Base-by-base conservation (phyloP, 1,140 invertebrate species). In the Philaenus spumarius region DNA sequence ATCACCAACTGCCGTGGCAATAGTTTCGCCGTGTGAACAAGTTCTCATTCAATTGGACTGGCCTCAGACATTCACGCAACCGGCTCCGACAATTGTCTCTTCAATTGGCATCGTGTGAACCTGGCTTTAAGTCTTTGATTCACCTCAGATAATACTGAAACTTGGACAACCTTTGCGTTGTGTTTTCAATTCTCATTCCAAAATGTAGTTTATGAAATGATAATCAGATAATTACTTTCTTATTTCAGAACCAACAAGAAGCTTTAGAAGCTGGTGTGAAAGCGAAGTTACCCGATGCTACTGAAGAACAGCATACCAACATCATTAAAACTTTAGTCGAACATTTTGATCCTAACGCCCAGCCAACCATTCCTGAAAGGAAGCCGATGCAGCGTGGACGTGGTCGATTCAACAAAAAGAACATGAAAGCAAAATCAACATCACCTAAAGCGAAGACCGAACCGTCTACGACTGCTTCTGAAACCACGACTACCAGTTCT, bases 241-340 rank as follows among this genome's bases (percentile, higher is more conserved):
- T n/a, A n/a, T n/a, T n/a, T n/a, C 30, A 54, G 52, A 45, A 55
- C 14, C 46, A 54, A 19, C 37, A 50, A 50, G 59, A 56, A 11
- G 34, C 45, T 39, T 60, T 60, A 12, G 47, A 60, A 30, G 59
- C 55, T 9, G 34, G 42, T 17, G 11, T 60, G n/a, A 60, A 55
- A 47, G 46, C 24, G 7, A 60, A 60, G 23, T 46, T 60, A 26
- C 20, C 34, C 0, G 59, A 56, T 37, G 34, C 48, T 12, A 37
- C 39, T 26, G 53, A 60, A 39, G 59, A 60, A 5, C 52, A 60
- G 12, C 43, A 47, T 17, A 47, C 55, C 47, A 19, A 56, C 4
- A 46, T 60, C 37, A 23, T 45, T 26, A 50, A 34, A 11, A 48
- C 24, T 37, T 26, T 60, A n/a, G 26, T 54, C 15, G 55, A 56